These are phyloP conservation scores for Cataglyphis albicans DNA, from an alignment of 2,888 invertebrate genomes.

Conservation along the genomic window DNA sequence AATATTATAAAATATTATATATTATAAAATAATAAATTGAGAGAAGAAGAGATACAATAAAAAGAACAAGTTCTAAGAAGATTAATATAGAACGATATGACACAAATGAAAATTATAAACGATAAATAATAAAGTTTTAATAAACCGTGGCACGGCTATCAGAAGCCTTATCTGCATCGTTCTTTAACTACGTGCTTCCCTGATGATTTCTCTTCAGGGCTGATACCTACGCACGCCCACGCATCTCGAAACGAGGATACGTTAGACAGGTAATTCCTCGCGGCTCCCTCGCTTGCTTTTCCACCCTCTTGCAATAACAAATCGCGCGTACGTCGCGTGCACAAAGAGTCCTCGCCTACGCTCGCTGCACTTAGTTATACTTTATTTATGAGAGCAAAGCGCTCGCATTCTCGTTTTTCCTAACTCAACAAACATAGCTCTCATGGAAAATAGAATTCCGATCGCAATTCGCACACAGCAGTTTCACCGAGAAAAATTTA, in stretches of 20 bases:
- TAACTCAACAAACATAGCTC: slow-evolving; percentile 42
- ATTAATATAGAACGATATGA: not conserved
- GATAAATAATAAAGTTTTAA: slow-evolving; percentile 26
- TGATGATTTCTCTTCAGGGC: slow-evolving; percentile 44
- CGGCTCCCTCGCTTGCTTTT: slow-evolving; percentile 47
- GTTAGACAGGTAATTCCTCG: slow-evolving; percentile 40
- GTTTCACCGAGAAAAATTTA: not conserved
- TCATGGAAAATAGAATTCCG: slow-evolving; percentile 58
- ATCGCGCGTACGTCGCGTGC: slow-evolving; percentile 33
- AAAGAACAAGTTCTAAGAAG: no score
- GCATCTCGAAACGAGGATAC: slow-evolving; percentile 20
- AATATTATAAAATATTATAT: no score
- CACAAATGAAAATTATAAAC: not conserved
- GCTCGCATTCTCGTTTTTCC: slow-evolving; percentile 53
- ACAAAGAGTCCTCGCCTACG: slow-evolving; percentile 59
- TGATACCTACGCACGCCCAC: slow-evolving; percentile 52
- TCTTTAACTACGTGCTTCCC: slow-evolving; percentile 43
- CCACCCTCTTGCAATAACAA: slow-evolving; percentile 38
- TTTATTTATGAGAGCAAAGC: slow-evolving; percentile 67
- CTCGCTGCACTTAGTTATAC: slow-evolving; percentile 57
- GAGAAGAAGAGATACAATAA: not conserved
- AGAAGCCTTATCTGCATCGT: not conserved
- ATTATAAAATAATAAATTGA: not conserved
- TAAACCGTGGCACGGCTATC: not conserved
- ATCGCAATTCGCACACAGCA: slow-evolving; percentile 23